A percentile compares a stretch with the other conserved stretches of the same genome.
These are phyloP conservation scores for Eudasyphora cyanicolor DNA, from an alignment of 2,888 invertebrate genomes.

Conservation along the genomic window DNA sequence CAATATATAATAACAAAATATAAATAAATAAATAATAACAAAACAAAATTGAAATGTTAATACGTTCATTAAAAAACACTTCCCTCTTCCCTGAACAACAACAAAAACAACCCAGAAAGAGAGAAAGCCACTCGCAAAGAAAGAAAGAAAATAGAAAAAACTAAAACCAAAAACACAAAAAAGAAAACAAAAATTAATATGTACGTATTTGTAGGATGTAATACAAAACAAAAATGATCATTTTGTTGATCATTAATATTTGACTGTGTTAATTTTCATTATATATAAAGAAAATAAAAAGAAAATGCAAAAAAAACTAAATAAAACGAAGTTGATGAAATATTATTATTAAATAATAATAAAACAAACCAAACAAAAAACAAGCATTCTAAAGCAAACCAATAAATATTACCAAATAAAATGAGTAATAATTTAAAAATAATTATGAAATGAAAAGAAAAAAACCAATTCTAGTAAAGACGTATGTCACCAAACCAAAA, in stretches of 20 bases:
- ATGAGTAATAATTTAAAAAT: slow-evolving; percentile 33
- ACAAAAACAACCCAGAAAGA: slow-evolving; percentile 21
- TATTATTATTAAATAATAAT: slow-evolving; percentile 70
- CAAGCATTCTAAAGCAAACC: slow-evolving; percentile 66
- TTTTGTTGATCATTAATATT: slow-evolving; percentile 80
- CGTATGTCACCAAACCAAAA: slow-evolving; percentile 48
- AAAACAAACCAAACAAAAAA: slow-evolving; percentile 71
- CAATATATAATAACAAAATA: slow-evolving; percentile 45
- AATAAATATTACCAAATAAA: slow-evolving; percentile 49
- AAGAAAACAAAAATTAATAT: slow-evolving; percentile 61
- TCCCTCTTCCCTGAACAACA: slow-evolving; percentile 31
- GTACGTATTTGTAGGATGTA: slow-evolving; percentile 68
- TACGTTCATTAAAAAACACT: slow-evolving; percentile 25
- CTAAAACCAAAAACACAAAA: not conserved
- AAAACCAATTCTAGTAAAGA: slow-evolving; percentile 57
- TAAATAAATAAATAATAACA: slow-evolving; percentile 19
- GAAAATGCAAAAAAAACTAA: slow-evolving; percentile 42
- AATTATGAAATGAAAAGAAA: slow-evolving; percentile 40
- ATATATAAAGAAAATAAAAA: slow-evolving; percentile 71
- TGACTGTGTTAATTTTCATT: slow-evolving; percentile 80
- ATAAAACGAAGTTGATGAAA: slow-evolving; percentile 41
- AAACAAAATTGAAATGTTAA: slow-evolving; percentile 51
- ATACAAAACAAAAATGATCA: slow-evolving; percentile 69
- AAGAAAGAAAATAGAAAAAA: slow-evolving; percentile 46
- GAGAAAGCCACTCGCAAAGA: slow-evolving; percentile 39